A percentile compares a stretch with the other conserved stretches of the same genome.
phyloP scores from a whole-genome alignment of 1,140 invertebrate species.

The Metopolophium dirhodum region DNA sequence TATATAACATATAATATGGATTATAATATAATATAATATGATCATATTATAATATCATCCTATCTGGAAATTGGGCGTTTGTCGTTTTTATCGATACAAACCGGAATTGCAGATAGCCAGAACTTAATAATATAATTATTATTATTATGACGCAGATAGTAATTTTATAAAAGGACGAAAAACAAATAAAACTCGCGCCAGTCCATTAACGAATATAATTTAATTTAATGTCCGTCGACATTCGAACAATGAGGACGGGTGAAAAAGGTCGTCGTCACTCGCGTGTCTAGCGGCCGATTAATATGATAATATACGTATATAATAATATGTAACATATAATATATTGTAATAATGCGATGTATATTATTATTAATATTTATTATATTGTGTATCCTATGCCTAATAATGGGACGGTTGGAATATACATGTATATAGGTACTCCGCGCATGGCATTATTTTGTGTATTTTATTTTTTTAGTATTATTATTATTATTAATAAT shows the following conservation, averaged over 20 bases:
- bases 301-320: conserved; percentile 23
- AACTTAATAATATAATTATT: no score
- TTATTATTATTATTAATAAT: conserved; percentile 39
- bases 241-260: background rate
- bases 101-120: background rate
- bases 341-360: background rate
- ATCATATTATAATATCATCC: background rate
- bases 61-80: background rate
- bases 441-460: background rate
- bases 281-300: background rate
- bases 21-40: no score
- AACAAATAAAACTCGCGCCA: background rate
- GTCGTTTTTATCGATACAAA: background rate
- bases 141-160: background rate
- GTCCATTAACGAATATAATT: background rate
- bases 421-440: background rate
- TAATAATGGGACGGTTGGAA: background rate
- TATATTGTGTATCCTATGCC: background rate
- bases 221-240: background rate
- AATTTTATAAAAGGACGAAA: background rate
- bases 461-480: background rate
- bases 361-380: background rate
- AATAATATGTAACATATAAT: background rate
- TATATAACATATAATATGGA: no score
- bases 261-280: background rate